Base-by-base conservation (phyloP, 2,888 invertebrate species). In the Xylophagus ater region DNA sequence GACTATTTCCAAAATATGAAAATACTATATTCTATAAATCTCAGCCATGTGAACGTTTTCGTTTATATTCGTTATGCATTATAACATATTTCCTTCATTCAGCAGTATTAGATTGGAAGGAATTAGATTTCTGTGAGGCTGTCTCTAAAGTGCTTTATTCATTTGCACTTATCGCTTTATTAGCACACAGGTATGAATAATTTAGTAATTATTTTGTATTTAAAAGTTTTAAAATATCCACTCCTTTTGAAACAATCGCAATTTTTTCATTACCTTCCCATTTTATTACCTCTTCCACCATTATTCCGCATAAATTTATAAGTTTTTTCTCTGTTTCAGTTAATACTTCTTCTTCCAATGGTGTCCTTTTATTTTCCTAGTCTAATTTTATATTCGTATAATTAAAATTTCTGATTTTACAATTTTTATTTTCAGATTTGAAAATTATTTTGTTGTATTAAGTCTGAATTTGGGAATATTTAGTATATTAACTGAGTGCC, bases 401-500 rank as follows among this genome's bases (percentile, higher is more conserved):
- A n/a, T n/a, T n/a, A n/a, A n/a, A n/a, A n/a, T n/a, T n/a, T n/a
- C n/a, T n/a, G n/a, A n/a, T n/a, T n/a, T n/a, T n/a, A n/a, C n/a
- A n/a, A n/a, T 19, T 4, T 25, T 34, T 30, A 24, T 13, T 50
- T 51, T 3, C 37, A 64, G 64, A 43, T 64, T 58, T 50, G 65
- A 65, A 44, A 64, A 64, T 47, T 65, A 64, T 46, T 64, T 64
- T 34, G 57, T 65, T 24, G 58, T 60, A 25, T 45, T 65, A 9
- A 65, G 60, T 46, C 51, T 65, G n/a, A 60, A 59, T 34, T 45
- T 63, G 21, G 60, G 60, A 5, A 44, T 62, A 17, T 65, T 62
- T 40, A 57, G 57, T 45, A 57, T 65, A 13, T 52, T 64, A 19
- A 59, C 62, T 3, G 63, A 65, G 37, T 51, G 54, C 38, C 50